Percentiles rank a stretch among this genome's conserved stretches.
Conservation (phyloP, 2,797 vertebrate genomes). For the Neosilurus hyrtlii region DNA sequence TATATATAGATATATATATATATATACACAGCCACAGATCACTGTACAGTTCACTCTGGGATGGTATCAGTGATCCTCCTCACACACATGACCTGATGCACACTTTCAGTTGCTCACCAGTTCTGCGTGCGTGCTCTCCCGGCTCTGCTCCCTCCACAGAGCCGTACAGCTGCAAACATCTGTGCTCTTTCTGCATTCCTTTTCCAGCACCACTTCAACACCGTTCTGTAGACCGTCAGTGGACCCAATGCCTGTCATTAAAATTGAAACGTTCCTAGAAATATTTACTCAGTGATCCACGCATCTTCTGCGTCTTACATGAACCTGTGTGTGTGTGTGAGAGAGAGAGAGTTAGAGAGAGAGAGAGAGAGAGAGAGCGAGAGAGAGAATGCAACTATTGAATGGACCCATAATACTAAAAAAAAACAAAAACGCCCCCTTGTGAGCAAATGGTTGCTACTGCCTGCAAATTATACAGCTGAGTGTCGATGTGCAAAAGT, state of each 20-base stretch:
- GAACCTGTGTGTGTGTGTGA: neutral
- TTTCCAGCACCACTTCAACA: neutral
- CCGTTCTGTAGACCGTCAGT: neutral
- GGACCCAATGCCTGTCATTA: neutral
- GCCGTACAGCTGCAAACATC: constrained; percentile 53
- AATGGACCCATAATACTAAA: constrained; percentile 26
- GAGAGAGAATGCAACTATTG: constrained; percentile 7
- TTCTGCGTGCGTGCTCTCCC: constrained; percentile 41
- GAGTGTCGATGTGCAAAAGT: neutral
- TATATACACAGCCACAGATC: too few relatives aligned
- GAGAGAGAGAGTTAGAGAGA: neutral
- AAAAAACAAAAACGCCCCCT: constrained; percentile 59
- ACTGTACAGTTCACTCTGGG: neutral
- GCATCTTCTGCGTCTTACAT: neutral
- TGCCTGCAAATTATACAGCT: neutral
- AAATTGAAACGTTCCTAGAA: neutral
- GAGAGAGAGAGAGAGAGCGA: neutral
- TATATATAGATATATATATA: too few relatives aligned
- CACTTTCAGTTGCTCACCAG: constrained; percentile 44
- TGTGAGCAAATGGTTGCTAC: constrained; percentile 38
- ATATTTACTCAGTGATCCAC: neutral
- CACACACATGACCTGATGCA: neutral
- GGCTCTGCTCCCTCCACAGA: constrained; percentile 57
- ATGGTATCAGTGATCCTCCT: neutral
- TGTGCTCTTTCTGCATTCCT: constrained; percentile 64